Percentiles rank a stretch among this genome's conserved stretches.
Evolutionary conservation across 2,888 invertebrate genomes (phyloP).

Genomic region (Amphipoea lucens): DNA sequence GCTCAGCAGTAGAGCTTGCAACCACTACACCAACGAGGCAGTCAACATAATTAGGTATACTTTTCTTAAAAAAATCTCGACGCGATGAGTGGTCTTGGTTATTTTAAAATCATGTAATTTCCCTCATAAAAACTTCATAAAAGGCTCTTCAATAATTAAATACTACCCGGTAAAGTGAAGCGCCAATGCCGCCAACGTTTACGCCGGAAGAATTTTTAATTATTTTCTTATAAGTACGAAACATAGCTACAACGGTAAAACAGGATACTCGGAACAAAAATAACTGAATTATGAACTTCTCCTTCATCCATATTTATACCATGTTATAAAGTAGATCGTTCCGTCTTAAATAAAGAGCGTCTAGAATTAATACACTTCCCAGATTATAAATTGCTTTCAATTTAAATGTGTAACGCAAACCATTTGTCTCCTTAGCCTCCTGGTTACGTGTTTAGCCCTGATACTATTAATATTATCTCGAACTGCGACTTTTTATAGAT

Average conservation of each 20-base stretch:
- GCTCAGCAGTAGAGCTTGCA: background rate
- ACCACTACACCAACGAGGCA: background rate
- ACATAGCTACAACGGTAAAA: slow-evolving; percentile 41
- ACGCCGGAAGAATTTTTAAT: slow-evolving; percentile 60
- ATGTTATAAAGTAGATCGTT: slow-evolving; percentile 38
- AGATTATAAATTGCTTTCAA: slow-evolving; percentile 51
- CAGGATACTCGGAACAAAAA: slow-evolving; percentile 42
- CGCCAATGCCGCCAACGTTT: slow-evolving; percentile 49
- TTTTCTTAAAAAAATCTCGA: slow-evolving; percentile 1
- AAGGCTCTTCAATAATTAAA: slow-evolving; percentile 60
- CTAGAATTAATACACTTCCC: slow-evolving; percentile 42
- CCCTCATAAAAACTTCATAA: slow-evolving; percentile 44
- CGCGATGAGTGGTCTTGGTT: slow-evolving; percentile 11
- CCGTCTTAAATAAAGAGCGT: slow-evolving; percentile 34
- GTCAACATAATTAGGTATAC: background rate
- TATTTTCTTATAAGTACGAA: slow-evolving; percentile 54
- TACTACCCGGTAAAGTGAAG: slow-evolving; percentile 50
- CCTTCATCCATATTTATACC: slow-evolving; percentile 55
- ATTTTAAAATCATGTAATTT: slow-evolving; percentile 24
- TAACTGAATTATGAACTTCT: slow-evolving; percentile 55
- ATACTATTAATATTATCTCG: slow-evolving; percentile 41
- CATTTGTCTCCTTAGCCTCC: slow-evolving; percentile 35
- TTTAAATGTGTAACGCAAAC: slow-evolving; percentile 43
- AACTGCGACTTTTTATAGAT: slow-evolving; percentile 18
- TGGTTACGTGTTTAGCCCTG: slow-evolving; percentile 32